Base-by-base conservation (phyloP, 2,797 vertebrate species). In the Buphagus erythrorhynchus region DNA sequence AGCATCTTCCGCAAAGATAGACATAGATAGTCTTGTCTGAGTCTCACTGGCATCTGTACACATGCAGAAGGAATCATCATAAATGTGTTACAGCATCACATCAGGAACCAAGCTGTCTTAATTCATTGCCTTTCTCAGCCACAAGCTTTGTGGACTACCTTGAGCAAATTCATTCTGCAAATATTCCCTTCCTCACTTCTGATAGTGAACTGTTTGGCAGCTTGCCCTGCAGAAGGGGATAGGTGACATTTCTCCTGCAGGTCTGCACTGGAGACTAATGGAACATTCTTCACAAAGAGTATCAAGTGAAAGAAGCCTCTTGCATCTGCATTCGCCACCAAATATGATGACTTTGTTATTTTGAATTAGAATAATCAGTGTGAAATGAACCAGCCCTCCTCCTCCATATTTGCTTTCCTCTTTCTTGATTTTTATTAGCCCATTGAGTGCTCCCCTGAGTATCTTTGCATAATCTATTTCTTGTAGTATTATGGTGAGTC, bases 351-450 rank as follows among this genome's bases (percentile, higher is more conserved):
- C 35, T 93, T 91, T 91, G 45, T 92, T 87, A 52, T 83, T 91
- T 51, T 77, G 84, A 84, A 84, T 95, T 90, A 91, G 59, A 90
- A 90, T 84, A 84, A 95, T 90, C 59, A 59, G 42, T 69, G 42
- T 6, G 5, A 91, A 94, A 85, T 71, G 46, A 93, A 95, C 62
- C 82, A 88, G 58, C 28, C 63, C 45, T 93, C 77, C 72, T 92
- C 62, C 55, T 26, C 35, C n/a, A 22, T 92, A 78, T 96, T 79
- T 84, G 16, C 66, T 86, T 66, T 85, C 38, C 35, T 93, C 55
- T 90, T 91, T 79, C 84, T 72, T 88, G 76, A 73, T 59, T 94
- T 97, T 95, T 94, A 87, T 95, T 90, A 88, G 71, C 31, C 68
- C 66, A 31, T 94, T 85, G 93, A 92, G 62, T 69, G 67, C 28